Evolutionary conservation across 2,888 invertebrate species (phyloP), one percentile per base, ranked within the genome.

Genomic region (Subacronicta megacephala): DNA sequence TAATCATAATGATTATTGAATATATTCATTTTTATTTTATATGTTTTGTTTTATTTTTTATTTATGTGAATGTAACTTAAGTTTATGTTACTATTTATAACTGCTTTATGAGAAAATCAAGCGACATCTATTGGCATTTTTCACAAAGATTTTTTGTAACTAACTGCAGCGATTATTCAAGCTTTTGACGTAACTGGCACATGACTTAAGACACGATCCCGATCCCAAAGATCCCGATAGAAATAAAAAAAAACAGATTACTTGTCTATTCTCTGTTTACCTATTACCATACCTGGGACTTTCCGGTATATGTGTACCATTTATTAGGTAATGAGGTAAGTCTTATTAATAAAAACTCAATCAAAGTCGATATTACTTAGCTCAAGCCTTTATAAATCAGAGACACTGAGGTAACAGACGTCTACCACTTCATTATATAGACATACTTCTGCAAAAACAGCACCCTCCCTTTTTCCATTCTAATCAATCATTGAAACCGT

Each of bases 11-110:
- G 80, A 87, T 90, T 87, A 90, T 88, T 92, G 86, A 94, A 93
- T 94, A 94, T 94, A 94, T 92, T 91, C 92, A 90, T 90, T 92
- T 93, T 92, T 94, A 93, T 93, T 94, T 94, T 89, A 92, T 85
- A 79, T 87, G 74, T 88, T 91, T 92, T 87, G 90, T 92, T 94
- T 94, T 87, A 90, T 93, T 90, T 91, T 87, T 88, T 84, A 81
- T 87, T 90, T 87, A 54, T 85, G 83, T 89, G 84, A 60, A 71
- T 79, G 72, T 74, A 58, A 60, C 37, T 75, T 61, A 38, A 49
- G 29, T 84, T 73, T 46, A 45, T 57, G 9, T 61, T 77, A 61
- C 66, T 63, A 36, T 17, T 58, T 57, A 16, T 70, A 71, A 31
- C 44, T 60, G 67, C 62, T 67, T 63, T 42, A 13, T n/a, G 42